A percentile compares a stretch with the other conserved stretches of the same genome.
Evolutionary conservation across 2,113 vertebrate species (phyloP).

Genomic region (Diadophis punctatus): DNA sequence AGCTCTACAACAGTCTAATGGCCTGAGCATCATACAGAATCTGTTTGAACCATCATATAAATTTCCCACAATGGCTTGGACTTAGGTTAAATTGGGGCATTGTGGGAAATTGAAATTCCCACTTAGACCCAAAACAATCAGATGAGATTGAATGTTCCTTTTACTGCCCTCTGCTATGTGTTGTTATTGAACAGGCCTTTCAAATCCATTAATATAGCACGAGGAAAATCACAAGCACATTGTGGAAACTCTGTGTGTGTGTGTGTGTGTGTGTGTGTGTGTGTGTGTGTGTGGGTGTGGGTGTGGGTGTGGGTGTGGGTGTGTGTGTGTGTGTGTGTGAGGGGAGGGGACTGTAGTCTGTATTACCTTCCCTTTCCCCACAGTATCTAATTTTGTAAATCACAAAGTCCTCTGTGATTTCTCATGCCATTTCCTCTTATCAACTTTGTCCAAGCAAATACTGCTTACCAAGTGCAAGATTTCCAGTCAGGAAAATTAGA

Average conservation of each 20-base stretch:
- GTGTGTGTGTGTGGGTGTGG: background rate
- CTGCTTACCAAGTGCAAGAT: background rate
- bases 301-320: background rate
- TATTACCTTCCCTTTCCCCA: background rate
- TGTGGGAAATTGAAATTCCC: background rate
- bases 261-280: background rate
- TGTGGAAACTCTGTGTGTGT: background rate
- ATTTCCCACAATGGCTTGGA: background rate
- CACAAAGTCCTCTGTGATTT: background rate
- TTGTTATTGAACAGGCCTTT: background rate
- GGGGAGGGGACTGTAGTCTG: background rate
- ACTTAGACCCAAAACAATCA: background rate
- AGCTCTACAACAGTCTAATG: background rate
- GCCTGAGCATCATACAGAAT: background rate
- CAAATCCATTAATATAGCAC: background rate
- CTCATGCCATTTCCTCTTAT: background rate
- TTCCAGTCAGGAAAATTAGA: background rate
- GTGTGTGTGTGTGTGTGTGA: background rate
- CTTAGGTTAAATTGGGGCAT: background rate
- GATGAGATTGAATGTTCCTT: background rate
- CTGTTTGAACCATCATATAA: background rate
- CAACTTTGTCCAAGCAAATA: slow-evolving; percentile 1
- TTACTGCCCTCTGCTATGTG: background rate
- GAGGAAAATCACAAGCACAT: background rate
- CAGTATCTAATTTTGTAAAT: background rate